Base-by-base conservation (phyloP, 1,140 invertebrate species). In the Tetragnatha versicolor region DNA sequence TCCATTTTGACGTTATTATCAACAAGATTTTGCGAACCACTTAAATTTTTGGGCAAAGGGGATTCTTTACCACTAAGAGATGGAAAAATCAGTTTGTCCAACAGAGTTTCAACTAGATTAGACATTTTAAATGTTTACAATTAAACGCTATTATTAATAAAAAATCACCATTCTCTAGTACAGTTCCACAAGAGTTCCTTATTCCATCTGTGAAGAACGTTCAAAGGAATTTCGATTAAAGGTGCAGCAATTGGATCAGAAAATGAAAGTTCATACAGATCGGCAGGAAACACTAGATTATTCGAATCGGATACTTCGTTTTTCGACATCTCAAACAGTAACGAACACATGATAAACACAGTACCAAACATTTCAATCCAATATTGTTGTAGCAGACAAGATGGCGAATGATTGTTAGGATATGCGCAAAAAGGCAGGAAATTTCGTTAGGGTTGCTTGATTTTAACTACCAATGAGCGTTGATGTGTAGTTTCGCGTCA, bases 61-160 rank as follows among this genome's bases (percentile, higher is more conserved):
- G 7, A 33, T 33, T 49, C 47, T 27, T n/a, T 31, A 20, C 33
- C 29, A 7, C 20, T 51, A 2, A 20, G 6, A 27, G 55, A 47
- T 10, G 60, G 35, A 68, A 51, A 51, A 51, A 51, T n/a, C 6
- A 51, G 14, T 51, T 68, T 68, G 2, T 68, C 65, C 17, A 51
- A 20, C 7, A 68, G 35, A 10, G 27, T 33, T 14, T 68, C 65
- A 14, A 68, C 17, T 25, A 63, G 25, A 35, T 63, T 63, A 31
- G 60, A 63, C 60, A 63, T 63, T 63, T 17, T 39, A 2, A 63
- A 31, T 17, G 31, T 3, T 39, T 47, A 9, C n/a, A 39, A 63
- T 10, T n/a, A 63, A 20, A 33, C 31, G 35, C 39, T 33, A 4
- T 61, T 25, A 39, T n/a, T 20, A 3, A 61, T 25, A 20, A 33